Evolutionary conservation across 2,113 vertebrate genomes (phyloP), one percentile per base, ranked within the genome.

Genomic region (Spea multiplicata): DNA sequence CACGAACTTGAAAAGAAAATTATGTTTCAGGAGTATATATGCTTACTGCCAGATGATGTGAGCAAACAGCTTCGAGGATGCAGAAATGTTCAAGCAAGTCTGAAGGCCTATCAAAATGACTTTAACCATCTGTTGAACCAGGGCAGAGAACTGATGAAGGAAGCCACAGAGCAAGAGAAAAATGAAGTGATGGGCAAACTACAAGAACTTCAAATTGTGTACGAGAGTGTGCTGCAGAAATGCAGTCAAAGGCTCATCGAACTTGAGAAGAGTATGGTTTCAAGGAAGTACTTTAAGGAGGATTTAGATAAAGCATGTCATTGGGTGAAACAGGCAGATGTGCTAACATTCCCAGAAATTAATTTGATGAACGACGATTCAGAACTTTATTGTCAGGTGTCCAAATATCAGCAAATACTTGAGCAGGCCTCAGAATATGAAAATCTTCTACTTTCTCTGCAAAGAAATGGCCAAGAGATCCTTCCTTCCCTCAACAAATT

Each of bases 401-500:
- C 88, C 66, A 94, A 94, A 78, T 98, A 95, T 84, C 94, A 96
- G 30, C 90, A 92, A 73, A 90, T 99, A 80, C 89, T 99, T 5
- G 96, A 98, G 67, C 93, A 98, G 69, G 95, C 94, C 78, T 94
- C 95, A 3, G 96, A 97, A 82, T 96, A 98, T 12, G 97, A 99
- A 84, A 99, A 94, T 78, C 93, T 99, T 44, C 88, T 98, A 3
- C 91, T 97, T 30, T 92, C 90, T 0, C 89, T 99, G 50, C 96
- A 99, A 86, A 94, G 95, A 86, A 93, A 92, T n/a, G 96, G 96
- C 13, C 96, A 98, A 81, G 95, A 97, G 86, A 91, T 99, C 53
- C 88, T 99, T 0, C 93, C 94, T 0, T 95, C 95, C 0, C 90
- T 99, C 68, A 97, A 94, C 70, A 96, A 98, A 82, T 94, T 95